Base-by-base conservation (phyloP, 1,140 invertebrate genomes). In the Callitettix versicolor region DNA sequence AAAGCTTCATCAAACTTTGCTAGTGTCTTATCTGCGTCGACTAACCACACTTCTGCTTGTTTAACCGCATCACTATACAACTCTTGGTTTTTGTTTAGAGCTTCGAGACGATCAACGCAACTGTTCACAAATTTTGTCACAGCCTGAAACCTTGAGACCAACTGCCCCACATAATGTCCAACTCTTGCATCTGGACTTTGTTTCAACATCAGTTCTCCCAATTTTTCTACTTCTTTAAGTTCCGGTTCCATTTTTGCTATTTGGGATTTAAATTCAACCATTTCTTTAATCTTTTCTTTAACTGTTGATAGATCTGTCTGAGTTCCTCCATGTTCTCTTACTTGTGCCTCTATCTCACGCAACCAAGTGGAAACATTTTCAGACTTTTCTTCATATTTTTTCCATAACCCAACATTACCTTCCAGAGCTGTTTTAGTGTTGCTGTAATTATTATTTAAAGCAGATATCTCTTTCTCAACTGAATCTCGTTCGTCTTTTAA, bases 331-430 rank as follows among this genome's bases (percentile, higher is more conserved):
- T 91, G 87, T 36, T 73, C 69, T 65, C 88, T 79, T 1, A 91
- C 79, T 67, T 77, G 81, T 47, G 79, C 81, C 73, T 97, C 92
- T 57, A 83, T 84, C 47, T 88, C 84, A 66, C 89, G 91, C n/a
- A 97, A 67, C 88, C 88, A 93, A 1, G 81, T 74, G 1, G 82
- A 77, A 7, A 94, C 75, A 55, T 78, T 79, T 62, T 95, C 91
- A 36, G 47, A 58, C 48, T 57, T 51, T 12, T 22, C 14, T 65
- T 95, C 90, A 68, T 91, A 92, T 54, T 82, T 78, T 57, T 85
- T 77, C 85, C 89, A 92, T 5, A 88, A 71, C 38, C 77, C 76
- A 21, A 91, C 80, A 63, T 87, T 85, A 43, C 79, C 74, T 64
- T 85, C 78, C 1, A 93, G 68, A 44, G 80, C 71, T 6, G 73